Evolutionary conservation across 1,140 invertebrate genomes (phyloP).

Genomic region (Zaprionus camerounensis): DNA sequence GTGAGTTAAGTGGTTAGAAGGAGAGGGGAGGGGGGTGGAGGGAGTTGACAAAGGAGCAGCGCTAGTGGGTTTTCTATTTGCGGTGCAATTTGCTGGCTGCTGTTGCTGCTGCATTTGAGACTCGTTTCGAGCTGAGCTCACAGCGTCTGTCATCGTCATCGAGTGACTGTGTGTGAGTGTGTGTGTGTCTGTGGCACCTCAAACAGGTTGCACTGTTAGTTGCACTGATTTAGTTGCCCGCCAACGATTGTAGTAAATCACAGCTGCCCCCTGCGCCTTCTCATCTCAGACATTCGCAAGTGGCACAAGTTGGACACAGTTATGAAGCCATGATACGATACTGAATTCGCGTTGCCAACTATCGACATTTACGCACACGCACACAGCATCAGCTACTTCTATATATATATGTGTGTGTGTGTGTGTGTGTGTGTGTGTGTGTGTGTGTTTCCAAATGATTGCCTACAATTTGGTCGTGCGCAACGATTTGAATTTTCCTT

Average conservation of each 20-base stretch:
- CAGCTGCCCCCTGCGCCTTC: background rate
- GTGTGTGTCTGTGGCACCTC: conserved; percentile 16
- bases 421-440: conserved; percentile 48
- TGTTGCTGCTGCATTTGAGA: conserved; percentile 42
- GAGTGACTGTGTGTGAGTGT: background rate
- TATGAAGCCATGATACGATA: conserved; percentile 32
- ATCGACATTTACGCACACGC: conserved; percentile 48
- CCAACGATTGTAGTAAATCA: conserved; percentile 63
- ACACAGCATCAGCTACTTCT: background rate
- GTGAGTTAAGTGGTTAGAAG: background rate
- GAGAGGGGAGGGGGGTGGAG: background rate
- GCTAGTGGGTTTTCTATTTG: conserved; percentile 45
- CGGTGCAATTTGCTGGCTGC: conserved; percentile 66
- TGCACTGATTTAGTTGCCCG: conserved; percentile 70
- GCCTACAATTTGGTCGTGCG: conserved; percentile 78
- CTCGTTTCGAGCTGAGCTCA: conserved; percentile 52
- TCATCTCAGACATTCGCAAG: conserved; percentile 57
- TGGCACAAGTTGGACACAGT: conserved; percentile 51
- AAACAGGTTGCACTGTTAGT: conserved; percentile 81
- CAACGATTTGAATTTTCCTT: conserved; percentile 65
- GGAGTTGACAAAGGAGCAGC: background rate
- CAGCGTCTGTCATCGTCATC: conserved; percentile 27
- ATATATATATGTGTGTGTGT: conserved; percentile 24
- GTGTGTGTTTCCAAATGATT: conserved; percentile 74
- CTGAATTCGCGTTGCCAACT: conserved; percentile 53